phyloP scores from a whole-genome alignment of 2,113 vertebrate genomes.

The Hucho hucho region DNA sequence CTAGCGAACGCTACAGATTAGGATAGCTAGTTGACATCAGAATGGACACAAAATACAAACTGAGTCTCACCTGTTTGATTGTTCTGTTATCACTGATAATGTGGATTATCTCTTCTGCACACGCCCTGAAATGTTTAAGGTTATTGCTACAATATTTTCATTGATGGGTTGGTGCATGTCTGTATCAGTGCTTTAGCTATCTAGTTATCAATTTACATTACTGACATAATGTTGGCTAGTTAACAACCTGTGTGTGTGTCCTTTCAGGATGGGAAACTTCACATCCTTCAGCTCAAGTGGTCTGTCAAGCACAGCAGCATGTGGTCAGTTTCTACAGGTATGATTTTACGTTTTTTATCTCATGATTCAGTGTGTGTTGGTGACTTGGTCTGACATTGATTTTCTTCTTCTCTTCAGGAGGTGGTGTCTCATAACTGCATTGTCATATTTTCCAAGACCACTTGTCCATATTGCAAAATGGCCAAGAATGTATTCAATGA shows the following conservation, averaged over 20 bases:
- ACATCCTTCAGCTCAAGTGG: slow-evolving; percentile 56
- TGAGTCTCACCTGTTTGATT: not conserved
- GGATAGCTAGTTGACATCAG: not conserved
- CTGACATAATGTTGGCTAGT: not conserved
- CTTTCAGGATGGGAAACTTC: slow-evolving; percentile 76
- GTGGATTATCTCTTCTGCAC: not conserved
- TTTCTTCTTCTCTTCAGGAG: slow-evolving; percentile 71
- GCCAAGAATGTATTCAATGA: slow-evolving; percentile 88
- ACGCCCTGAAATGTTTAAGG: not conserved
- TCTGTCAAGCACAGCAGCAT: slow-evolving; percentile 47
- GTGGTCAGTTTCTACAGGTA: slow-evolving; percentile 69
- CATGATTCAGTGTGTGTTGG: not conserved
- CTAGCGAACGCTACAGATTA: not conserved
- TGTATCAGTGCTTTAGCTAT: not conserved
- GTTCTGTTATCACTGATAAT: not conserved
- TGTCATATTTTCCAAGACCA: slow-evolving; percentile 96
- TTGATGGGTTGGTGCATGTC: not conserved
- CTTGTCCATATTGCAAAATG: slow-evolving; percentile 89
- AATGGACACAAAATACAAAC: not conserved
- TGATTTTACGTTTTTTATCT: not conserved
- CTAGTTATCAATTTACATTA: not conserved
- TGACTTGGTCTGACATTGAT: not conserved
- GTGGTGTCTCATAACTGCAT: slow-evolving; percentile 87
- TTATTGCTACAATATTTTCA: not conserved
- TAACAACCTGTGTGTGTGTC: slow-evolving; percentile 18